These are phyloP conservation scores for Pygoscelis adeliae DNA, from an alignment of 2,113 vertebrate species.

Conservation along the genomic window DNA sequence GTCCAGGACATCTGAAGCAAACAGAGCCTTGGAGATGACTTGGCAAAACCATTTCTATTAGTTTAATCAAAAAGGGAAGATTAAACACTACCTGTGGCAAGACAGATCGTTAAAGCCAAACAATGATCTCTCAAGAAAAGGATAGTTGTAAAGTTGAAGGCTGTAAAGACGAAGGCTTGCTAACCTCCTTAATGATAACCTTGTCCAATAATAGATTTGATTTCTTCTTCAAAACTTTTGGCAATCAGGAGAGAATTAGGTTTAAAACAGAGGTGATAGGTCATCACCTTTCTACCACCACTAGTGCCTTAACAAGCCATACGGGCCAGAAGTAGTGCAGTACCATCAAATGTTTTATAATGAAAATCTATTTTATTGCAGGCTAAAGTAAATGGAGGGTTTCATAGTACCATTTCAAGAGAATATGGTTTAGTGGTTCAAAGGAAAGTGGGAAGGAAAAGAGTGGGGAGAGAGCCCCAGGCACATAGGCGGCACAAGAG, in stretches of 20 bases:
- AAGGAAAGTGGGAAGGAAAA: background rate
- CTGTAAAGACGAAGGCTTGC: slow-evolving; percentile 39
- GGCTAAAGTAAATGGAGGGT: slow-evolving; percentile 46
- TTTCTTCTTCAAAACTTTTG: slow-evolving; percentile 56
- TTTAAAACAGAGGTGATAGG: slow-evolving; percentile 47
- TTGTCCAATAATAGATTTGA: slow-evolving; percentile 58
- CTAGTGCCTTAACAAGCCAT: slow-evolving; percentile 7
- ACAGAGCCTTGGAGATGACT: slow-evolving; percentile 1
- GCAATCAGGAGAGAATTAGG: slow-evolving; percentile 42
- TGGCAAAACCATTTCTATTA: slow-evolving; percentile 17
- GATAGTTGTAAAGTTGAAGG: slow-evolving; percentile 50
- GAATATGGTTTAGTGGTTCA: background rate
- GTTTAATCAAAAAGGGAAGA: slow-evolving; percentile 54
- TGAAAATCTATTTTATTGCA: slow-evolving; percentile 55
- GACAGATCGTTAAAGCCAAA: slow-evolving; percentile 32
- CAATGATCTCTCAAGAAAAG: slow-evolving; percentile 26
- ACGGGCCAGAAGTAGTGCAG: background rate
- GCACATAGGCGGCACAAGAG: background rate
- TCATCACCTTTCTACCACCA: background rate
- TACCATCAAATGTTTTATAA: slow-evolving; percentile 40
- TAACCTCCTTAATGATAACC: slow-evolving; percentile 52
- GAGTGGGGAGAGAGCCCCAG: background rate
- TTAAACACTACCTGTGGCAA: slow-evolving; percentile 25
- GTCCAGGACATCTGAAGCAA: background rate
- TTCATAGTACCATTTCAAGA: slow-evolving; percentile 20